Evolutionary conservation across 2,113 vertebrate genomes (phyloP).

Genomic region (Lasiurus borealis): DNA sequence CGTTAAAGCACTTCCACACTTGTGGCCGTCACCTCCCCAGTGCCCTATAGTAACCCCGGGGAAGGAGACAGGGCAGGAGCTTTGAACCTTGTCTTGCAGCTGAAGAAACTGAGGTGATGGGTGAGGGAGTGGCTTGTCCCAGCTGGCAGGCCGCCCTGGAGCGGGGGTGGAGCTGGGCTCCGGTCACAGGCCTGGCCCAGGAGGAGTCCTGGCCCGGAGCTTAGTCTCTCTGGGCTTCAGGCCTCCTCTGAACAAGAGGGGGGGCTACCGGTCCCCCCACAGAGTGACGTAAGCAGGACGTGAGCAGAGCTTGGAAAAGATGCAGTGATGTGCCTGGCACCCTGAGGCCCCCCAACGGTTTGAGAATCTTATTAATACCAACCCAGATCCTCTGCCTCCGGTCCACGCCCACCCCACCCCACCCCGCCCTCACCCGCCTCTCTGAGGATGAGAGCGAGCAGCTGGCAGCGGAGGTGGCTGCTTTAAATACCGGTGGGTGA

Average conservation of each 20-base stretch:
- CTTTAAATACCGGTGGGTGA: constrained; percentile 68
- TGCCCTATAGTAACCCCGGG: not conserved
- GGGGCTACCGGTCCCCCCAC: rapidly evolving
- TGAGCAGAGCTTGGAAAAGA: rapidly evolving
- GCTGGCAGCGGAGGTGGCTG: constrained; percentile 76
- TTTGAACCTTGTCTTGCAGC: not conserved
- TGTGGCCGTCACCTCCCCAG: not conserved
- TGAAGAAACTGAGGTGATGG: not conserved
- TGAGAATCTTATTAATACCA: not conserved
- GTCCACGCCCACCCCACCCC: too few species aligned
- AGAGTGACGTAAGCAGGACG: rapidly evolving
- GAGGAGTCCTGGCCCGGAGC: not conserved
- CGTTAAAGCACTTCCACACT: not conserved
- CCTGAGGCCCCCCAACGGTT: not conserved
- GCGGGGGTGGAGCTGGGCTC: not conserved
- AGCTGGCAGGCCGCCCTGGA: rapidly evolving
- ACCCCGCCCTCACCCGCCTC: not conserved
- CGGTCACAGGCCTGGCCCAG: not conserved
- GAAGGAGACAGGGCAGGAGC: not conserved
- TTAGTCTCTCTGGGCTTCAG: not conserved
- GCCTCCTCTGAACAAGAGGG: too few species aligned
- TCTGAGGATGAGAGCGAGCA: constrained; percentile 62
- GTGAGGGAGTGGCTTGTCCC: not conserved
- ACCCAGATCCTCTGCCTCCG: not conserved
- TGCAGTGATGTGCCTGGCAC: not conserved